Percentiles rank a stretch among this genome's conserved stretches.
phyloP scores from a whole-genome alignment of 2,113 vertebrate species.

The Todiramphus chloris region DNA sequence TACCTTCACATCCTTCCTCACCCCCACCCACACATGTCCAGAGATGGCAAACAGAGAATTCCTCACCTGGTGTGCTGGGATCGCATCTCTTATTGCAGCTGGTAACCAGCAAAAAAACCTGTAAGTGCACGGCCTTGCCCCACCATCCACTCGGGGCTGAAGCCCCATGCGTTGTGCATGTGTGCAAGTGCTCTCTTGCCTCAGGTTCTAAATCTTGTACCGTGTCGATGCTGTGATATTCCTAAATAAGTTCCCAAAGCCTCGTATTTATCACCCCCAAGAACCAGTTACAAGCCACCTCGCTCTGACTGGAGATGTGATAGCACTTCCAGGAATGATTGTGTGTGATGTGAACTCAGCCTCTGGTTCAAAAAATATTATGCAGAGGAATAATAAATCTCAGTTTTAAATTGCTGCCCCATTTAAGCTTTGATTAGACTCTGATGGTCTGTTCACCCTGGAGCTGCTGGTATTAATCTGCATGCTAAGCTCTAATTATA shows the following conservation, averaged over 20 bases:
- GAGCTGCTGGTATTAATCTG: conserved; percentile 66
- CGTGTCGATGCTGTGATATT: not conserved
- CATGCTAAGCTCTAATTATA: conserved; percentile 69
- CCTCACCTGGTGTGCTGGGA: not conserved
- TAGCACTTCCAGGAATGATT: conserved; percentile 57
- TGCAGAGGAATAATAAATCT: conserved; percentile 56
- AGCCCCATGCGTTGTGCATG: not conserved
- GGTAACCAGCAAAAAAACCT: not conserved
- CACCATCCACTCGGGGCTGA: not conserved
- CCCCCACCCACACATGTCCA: too few species aligned
- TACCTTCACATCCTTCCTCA: not conserved
- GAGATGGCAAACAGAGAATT: not conserved
- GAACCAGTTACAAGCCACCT: conserved; percentile 42
- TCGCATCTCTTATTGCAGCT: not conserved
- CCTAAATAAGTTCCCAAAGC: not conserved
- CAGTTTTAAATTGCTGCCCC: conserved; percentile 64
- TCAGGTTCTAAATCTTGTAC: conserved; percentile 2
- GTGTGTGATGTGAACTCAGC: conserved; percentile 57
- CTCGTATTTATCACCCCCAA: not conserved
- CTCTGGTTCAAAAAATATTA: conserved; percentile 53
- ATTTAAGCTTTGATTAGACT: conserved; percentile 66
- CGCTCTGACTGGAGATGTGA: conserved; percentile 23
- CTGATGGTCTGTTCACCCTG: conserved; percentile 61
- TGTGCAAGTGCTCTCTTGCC: not conserved
- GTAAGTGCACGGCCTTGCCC: not conserved